A percentile compares a stretch with the other conserved stretches of the same genome.
Conservation (phyloP, 2,888 invertebrate species). For the Ophion slaviceki region DNA sequence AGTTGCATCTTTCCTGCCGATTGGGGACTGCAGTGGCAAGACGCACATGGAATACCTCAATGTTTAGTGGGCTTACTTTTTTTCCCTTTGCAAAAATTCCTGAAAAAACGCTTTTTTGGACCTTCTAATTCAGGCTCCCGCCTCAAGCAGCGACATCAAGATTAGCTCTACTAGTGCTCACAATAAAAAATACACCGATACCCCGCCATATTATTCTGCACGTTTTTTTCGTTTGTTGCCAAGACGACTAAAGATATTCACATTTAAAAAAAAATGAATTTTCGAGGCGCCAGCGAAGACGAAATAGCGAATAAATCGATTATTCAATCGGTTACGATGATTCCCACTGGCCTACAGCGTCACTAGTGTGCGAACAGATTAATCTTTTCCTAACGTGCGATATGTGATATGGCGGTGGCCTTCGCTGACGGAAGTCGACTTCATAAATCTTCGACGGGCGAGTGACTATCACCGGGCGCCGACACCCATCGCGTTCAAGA, state of each 20-base stretch:
- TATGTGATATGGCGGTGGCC: conserved; percentile 2
- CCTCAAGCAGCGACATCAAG: too few species aligned
- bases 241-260: not conserved
- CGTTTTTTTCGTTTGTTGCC: conserved; percentile 1
- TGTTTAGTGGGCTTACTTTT: too few species aligned
- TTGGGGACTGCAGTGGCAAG: too few species aligned
- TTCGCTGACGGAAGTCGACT: conserved; percentile 33
- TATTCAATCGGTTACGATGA: conserved; percentile 43
- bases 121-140: too few species aligned
- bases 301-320: conserved; percentile 62
- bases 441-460: conserved; percentile 53
- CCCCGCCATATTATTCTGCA: conserved; percentile 14
- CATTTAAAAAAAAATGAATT: conserved; percentile 9
- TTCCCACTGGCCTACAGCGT: conserved; percentile 23
- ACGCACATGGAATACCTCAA: too few species aligned
- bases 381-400: conserved; percentile 57
- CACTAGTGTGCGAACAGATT: conserved; percentile 50
- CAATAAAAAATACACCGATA: not conserved
- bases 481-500: conserved; percentile 20
- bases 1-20: too few species aligned
- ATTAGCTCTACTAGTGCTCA: not conserved
- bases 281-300: conserved; percentile 55
- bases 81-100: too few species aligned
- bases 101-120: too few species aligned
- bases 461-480: not conserved